Conservation (phyloP, 1,140 invertebrate genomes). For the Drosophila sp. region DNA sequence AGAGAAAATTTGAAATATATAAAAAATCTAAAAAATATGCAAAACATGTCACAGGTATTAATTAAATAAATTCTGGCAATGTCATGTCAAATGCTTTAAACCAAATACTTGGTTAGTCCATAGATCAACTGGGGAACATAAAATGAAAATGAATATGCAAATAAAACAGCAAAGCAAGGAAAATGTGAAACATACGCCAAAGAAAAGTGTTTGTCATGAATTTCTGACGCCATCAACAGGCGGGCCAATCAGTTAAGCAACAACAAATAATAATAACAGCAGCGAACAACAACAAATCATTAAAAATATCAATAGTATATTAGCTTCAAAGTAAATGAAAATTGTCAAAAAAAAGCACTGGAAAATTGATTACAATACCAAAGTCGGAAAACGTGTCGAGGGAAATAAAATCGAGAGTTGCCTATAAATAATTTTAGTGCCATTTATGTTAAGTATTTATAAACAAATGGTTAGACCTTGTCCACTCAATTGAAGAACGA, state of each 20-base stretch:
- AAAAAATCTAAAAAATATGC: slow-evolving; percentile 23
- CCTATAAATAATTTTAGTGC: slow-evolving; percentile 6
- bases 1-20: not conserved
- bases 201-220: slow-evolving; percentile 53
- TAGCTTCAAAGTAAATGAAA: slow-evolving; percentile 11
- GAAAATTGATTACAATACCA: slow-evolving; percentile 33
- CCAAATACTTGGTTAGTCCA: slow-evolving; percentile 58
- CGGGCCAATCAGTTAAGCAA: slow-evolving; percentile 28
- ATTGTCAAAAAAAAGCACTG: slow-evolving; percentile 27
- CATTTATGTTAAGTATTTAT: slow-evolving; percentile 1
- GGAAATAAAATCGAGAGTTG: slow-evolving; percentile 3
- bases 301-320: not conserved
- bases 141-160: slow-evolving; percentile 8
- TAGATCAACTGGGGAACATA: slow-evolving; percentile 55
- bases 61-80: slow-evolving; percentile 65
- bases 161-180: slow-evolving; percentile 9
- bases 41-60: slow-evolving; percentile 33
- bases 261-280: slow-evolving; percentile 3
- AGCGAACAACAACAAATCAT: slow-evolving; percentile 17
- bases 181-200: slow-evolving; percentile 20
- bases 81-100: slow-evolving; percentile 50
- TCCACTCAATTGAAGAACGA: not conserved
- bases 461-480: slow-evolving; percentile 11
- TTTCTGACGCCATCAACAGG: slow-evolving; percentile 64
- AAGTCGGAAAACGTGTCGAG: slow-evolving; percentile 28